These are phyloP conservation scores for Andricus quercusramuli DNA, from an alignment of 2,888 invertebrate species.

Conservation along the genomic window DNA sequence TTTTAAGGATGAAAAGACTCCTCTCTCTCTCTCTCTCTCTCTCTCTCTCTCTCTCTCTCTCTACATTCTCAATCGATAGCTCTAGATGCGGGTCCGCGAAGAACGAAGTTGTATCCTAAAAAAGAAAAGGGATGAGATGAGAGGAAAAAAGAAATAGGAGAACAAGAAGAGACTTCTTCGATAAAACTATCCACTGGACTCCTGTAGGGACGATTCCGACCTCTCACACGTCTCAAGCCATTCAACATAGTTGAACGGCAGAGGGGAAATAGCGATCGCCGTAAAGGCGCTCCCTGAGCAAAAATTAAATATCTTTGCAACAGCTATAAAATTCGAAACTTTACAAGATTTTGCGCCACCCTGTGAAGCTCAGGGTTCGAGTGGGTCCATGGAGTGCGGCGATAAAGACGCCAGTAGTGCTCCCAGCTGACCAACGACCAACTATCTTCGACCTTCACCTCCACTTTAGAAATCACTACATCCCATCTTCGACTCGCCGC, in stretches of 20 bases:
- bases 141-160: slow-evolving; percentile 22
- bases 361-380: slow-evolving; percentile 46
- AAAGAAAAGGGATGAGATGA: slow-evolving; percentile 11
- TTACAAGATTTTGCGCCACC: slow-evolving; percentile 59
- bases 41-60: slow-evolving; percentile 3
- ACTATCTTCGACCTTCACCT: slow-evolving; percentile 41
- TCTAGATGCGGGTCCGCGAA: slow-evolving; percentile 35
- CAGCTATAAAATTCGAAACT: slow-evolving; percentile 70
- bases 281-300: slow-evolving; percentile 66
- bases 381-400: slow-evolving; percentile 52
- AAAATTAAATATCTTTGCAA: slow-evolving; percentile 73
- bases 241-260: slow-evolving; percentile 34
- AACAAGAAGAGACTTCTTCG: slow-evolving; percentile 46
- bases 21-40: not conserved
- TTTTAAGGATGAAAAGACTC: slow-evolving; percentile 30
- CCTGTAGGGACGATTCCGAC: slow-evolving; percentile 36
- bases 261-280: slow-evolving; percentile 60
- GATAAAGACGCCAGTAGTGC: slow-evolving; percentile 63
- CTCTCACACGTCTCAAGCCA: slow-evolving; percentile 29
- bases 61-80: slow-evolving; percentile 21
- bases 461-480: slow-evolving; percentile 30
- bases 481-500: slow-evolving; percentile 28
- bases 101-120: slow-evolving; percentile 53
- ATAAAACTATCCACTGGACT: slow-evolving; percentile 49
- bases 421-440: slow-evolving; percentile 57